phyloP scores from a whole-genome alignment of 2,797 vertebrate species.

The Furcifer pardalis region DNA sequence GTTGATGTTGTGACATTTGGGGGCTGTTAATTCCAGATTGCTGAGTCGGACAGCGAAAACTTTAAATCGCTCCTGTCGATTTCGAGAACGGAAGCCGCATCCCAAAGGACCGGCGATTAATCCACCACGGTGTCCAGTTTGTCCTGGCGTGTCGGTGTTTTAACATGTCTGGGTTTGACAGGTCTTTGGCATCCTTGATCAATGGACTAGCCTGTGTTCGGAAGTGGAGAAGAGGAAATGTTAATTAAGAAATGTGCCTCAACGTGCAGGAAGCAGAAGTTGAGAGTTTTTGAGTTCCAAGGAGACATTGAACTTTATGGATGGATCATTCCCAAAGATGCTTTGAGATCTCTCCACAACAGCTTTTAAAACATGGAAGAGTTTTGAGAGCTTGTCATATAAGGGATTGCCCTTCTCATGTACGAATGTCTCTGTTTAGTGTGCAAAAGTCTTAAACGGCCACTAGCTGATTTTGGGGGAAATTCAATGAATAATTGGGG shows the following conservation, averaged over 20 bases:
- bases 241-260: background rate
- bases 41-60: background rate
- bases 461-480: no score
- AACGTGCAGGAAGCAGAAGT: background rate
- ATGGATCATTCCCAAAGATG: background rate
- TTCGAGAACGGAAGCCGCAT: background rate
- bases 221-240: background rate
- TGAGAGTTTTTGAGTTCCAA: background rate
- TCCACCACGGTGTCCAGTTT: background rate
- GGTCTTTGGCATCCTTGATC: background rate
- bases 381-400: background rate
- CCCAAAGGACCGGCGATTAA: background rate
- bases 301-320: background rate
- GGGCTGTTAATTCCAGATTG: background rate
- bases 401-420: background rate
- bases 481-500: no score
- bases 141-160: background rate
- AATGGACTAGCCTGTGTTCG: background rate
- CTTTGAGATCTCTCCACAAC: no score
- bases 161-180: accelerated
- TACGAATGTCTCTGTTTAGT: background rate
- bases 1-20: background rate
- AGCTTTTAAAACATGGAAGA: background rate
- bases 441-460: no score
- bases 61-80: background rate